These are phyloP conservation scores for Paracentrotus lividus DNA, from an alignment of 53 echinoderm and acorn worm species.

Conservation along the genomic window DNA sequence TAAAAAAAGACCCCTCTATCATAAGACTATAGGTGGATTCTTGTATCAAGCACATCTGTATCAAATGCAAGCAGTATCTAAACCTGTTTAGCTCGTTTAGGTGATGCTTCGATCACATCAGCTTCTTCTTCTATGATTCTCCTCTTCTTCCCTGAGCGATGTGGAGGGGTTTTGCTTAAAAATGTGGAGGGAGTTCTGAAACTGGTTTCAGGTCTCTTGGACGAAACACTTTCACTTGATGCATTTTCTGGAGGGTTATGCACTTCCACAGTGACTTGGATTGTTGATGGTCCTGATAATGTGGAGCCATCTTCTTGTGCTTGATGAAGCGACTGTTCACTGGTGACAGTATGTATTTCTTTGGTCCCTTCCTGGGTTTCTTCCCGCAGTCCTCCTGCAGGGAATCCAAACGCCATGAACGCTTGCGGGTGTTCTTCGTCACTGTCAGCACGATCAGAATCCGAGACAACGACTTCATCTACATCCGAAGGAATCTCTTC, in stretches of 20 bases:
- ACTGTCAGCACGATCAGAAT: no score
- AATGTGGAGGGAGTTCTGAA: neutral
- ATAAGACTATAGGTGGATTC: no score
- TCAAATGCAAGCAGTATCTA: neutral
- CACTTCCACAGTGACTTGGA: neutral
- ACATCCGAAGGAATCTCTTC: neutral
- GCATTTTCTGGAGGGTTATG: neutral
- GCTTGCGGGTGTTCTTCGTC: conserved; percentile 37
- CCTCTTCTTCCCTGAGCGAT: neutral
- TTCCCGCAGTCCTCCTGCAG: neutral
- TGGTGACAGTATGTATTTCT: neutral
- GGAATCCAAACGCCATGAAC: conserved; percentile 26
- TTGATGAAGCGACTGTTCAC: neutral
- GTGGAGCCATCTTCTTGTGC: neutral
- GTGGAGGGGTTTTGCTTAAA: no score
- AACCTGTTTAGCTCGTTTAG: neutral
- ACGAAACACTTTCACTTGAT: neutral
- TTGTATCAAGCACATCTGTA: neutral
- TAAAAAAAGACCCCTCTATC: neutral
- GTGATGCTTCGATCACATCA: neutral
- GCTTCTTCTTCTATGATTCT: neutral
- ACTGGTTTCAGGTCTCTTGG: neutral
- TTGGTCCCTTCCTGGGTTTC: neutral
- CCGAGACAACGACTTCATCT: neutral
- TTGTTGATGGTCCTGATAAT: neutral